Conservation (phyloP, 1,140 invertebrate genomes). For the Holcopasites calliopsidis region DNA sequence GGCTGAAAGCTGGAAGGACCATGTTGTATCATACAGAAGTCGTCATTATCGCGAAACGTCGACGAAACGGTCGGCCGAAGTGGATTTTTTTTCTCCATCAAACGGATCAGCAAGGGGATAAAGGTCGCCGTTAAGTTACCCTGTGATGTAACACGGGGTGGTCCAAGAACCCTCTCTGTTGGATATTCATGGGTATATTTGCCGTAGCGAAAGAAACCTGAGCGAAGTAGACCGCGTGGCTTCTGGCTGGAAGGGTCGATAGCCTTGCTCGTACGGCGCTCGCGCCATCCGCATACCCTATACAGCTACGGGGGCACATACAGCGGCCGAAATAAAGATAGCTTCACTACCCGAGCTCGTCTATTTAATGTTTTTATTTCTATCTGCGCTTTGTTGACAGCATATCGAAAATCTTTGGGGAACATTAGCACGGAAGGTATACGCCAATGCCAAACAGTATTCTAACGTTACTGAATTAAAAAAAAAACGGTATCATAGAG, state of each 20-base stretch:
- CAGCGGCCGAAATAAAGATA: too few species aligned
- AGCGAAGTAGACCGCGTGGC: conserved; percentile 61
- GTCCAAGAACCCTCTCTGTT: neutral
- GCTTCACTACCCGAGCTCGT: neutral
- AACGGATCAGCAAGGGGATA: neutral
- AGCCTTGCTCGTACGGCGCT: conserved; percentile 68
- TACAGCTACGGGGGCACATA: neutral
- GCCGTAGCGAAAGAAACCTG: neutral
- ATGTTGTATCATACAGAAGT: neutral
- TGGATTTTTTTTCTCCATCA: conserved; percentile 2
- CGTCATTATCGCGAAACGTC: neutral
- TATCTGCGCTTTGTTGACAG: too few species aligned
- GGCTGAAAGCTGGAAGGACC: neutral
- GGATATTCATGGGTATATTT: conserved; percentile 14
- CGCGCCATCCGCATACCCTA: conserved; percentile 58
- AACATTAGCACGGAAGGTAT: too few species aligned
- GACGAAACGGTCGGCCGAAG: neutral
- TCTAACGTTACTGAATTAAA: too few species aligned
- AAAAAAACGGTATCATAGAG: too few species aligned
- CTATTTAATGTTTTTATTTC: too few species aligned
- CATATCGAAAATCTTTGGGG: too few species aligned
- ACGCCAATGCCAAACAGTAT: too few species aligned
- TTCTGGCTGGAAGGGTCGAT: conserved; percentile 69
- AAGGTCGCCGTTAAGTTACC: neutral
- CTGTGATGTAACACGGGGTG: neutral